These are phyloP conservation scores for Ictalurus furcatus DNA, from an alignment of 2,113 vertebrate genomes.

Conservation along the genomic window DNA sequence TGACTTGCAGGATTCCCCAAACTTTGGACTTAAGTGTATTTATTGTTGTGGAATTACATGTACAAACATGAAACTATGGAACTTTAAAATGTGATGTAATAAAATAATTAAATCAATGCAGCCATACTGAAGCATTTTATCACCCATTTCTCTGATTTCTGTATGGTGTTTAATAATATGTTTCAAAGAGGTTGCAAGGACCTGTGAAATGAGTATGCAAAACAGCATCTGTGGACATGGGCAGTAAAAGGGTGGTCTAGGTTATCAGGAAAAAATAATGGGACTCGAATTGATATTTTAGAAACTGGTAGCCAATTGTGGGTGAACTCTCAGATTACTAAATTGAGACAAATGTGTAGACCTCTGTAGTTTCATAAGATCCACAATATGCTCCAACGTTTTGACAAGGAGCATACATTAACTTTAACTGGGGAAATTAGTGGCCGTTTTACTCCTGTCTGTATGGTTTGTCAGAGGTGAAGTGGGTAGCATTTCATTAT, in stretches of 20 bases:
- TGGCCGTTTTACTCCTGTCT: not conserved
- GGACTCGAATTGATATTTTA: not conserved
- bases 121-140: not conserved
- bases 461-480: not conserved
- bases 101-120: not conserved
- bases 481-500: not conserved
- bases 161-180: not conserved
- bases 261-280: not conserved
- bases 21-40: not conserved
- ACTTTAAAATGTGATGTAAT: not conserved
- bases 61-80: not conserved
- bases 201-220: not conserved
- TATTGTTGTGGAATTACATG: not conserved
- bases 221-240: not conserved
- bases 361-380: not conserved
- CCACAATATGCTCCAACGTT: not conserved
- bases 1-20: not conserved
- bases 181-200: not conserved
- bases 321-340: not conserved
- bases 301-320: not conserved
- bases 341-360: not conserved
- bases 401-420: not conserved
- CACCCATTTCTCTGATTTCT: not conserved
- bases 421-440: not conserved
- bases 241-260: not conserved